phyloP scores from a whole-genome alignment of 2,113 vertebrate genomes.

The Pleuronectes platessa region DNA sequence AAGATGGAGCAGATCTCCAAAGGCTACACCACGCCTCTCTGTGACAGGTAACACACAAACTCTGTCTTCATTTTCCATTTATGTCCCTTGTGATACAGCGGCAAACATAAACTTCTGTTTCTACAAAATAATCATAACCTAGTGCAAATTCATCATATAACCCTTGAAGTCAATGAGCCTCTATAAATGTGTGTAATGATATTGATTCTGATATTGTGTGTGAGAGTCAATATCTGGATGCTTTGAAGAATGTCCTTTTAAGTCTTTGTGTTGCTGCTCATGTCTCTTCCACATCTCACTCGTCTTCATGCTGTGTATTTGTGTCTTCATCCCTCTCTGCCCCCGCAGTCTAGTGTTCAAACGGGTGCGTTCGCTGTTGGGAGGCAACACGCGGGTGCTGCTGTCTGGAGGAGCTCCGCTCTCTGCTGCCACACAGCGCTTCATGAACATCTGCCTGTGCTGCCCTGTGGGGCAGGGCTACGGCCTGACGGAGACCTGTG shows the following conservation, averaged over 20 bases:
- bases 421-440: constrained; percentile 93
- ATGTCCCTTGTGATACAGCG: background rate
- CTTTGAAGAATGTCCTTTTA: too few species aligned
- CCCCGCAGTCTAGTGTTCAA: constrained; percentile 90
- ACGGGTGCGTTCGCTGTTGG: constrained; percentile 90
- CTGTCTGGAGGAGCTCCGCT: constrained; percentile 95
- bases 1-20: constrained; percentile 98
- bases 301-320: background rate
- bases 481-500: constrained; percentile 93
- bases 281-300: background rate
- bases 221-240: constrained; percentile 17
- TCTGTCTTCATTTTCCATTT: background rate
- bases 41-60: constrained; percentile 86
- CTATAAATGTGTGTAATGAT: background rate
- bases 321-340: background rate
- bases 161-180: background rate
- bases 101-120: constrained; percentile 10
- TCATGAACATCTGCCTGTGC: constrained; percentile 99
- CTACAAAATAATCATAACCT: constrained; percentile 10
- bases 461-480: constrained; percentile 98
- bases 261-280: background rate
- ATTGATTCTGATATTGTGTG: constrained; percentile 14
- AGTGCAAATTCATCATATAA: background rate
- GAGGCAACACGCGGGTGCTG: constrained; percentile 90
- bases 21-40: constrained; percentile 91